Conservation (phyloP, 53 echinoderm and acorn worm genomes). For the Glandiceps talaboti region DNA sequence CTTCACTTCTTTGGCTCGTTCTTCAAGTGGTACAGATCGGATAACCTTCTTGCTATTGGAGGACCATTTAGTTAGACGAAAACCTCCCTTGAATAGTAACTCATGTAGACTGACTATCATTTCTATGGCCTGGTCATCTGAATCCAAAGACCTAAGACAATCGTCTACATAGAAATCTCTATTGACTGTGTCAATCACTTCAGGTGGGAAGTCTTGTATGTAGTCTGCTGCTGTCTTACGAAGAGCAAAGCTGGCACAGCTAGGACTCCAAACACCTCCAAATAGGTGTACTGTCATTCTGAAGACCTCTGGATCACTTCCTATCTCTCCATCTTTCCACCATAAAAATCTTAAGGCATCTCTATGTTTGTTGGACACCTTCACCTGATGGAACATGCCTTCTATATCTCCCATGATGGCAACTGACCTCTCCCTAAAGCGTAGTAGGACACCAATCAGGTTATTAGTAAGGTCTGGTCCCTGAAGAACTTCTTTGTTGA, state of each 20-base stretch:
- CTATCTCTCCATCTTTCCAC: not conserved
- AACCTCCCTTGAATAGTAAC: conserved; percentile 12
- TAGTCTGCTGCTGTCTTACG: conserved; percentile 29
- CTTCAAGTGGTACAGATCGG: no score
- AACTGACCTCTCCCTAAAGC: no score
- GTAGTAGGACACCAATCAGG: conserved; percentile 29
- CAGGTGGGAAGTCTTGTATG: not conserved
- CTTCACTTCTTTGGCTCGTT: no score
- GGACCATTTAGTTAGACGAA: conserved; percentile 9
- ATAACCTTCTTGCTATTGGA: no score
- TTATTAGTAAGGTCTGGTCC: conserved; percentile 47
- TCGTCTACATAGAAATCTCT: conserved; percentile 24
- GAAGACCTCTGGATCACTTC: no score
- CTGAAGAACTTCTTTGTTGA: conserved; percentile 19
- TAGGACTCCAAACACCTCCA: conserved; percentile 19
- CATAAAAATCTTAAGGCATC: conserved; percentile 22
- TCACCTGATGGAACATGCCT: conserved; percentile 51
- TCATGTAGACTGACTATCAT: conserved; percentile 7
- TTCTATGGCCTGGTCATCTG: not conserved
- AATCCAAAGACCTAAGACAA: no score
- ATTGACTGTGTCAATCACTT: conserved; percentile 9
- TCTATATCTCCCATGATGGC: conserved; percentile 25
- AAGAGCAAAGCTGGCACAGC: conserved; percentile 35
- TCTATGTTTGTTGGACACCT: conserved; percentile 15
- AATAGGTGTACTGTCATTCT: conserved; percentile 22